These are phyloP conservation scores for Melanotaenia pygmaea DNA, from an alignment of 2,797 vertebrate species.

Conservation along the genomic window DNA sequence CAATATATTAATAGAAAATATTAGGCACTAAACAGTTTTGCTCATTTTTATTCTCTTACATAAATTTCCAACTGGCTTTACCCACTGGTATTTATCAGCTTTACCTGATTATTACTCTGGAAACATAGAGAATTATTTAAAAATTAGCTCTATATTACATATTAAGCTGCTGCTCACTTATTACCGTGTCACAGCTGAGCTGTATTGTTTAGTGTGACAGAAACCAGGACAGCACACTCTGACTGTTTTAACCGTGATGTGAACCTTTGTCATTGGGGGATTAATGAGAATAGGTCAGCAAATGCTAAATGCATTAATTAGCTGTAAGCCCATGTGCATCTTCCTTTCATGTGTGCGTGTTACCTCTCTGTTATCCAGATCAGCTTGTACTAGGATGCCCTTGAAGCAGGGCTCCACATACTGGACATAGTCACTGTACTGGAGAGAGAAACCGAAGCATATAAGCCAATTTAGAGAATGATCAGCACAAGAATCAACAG, in stretches of 20 bases:
- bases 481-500: background rate
- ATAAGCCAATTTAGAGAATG: background rate
- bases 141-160: background rate
- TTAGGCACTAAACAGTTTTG: background rate
- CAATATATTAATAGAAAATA: too few species aligned
- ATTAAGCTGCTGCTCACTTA: background rate
- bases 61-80: background rate
- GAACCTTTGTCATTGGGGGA: slow-evolving; percentile 46
- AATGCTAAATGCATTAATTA: slow-evolving; percentile 63
- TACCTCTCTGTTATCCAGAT: slow-evolving; percentile 97
- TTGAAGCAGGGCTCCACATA: slow-evolving; percentile 96
- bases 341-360: slow-evolving; percentile 21
- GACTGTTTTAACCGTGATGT: slow-evolving; percentile 42
- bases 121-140: background rate
- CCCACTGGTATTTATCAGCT: background rate
- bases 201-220: background rate
- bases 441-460: slow-evolving; percentile 38
- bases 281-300: slow-evolving; percentile 43
- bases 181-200: background rate
- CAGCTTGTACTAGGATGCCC: slow-evolving; percentile 95
- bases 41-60: background rate
- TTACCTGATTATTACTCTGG: background rate
- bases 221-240: slow-evolving; percentile 3
- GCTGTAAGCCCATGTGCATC: slow-evolving; percentile 23
- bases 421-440: slow-evolving; percentile 96